Base-by-base conservation (phyloP, 1,140 invertebrate genomes). In the Zaprionus gabonicus region DNA sequence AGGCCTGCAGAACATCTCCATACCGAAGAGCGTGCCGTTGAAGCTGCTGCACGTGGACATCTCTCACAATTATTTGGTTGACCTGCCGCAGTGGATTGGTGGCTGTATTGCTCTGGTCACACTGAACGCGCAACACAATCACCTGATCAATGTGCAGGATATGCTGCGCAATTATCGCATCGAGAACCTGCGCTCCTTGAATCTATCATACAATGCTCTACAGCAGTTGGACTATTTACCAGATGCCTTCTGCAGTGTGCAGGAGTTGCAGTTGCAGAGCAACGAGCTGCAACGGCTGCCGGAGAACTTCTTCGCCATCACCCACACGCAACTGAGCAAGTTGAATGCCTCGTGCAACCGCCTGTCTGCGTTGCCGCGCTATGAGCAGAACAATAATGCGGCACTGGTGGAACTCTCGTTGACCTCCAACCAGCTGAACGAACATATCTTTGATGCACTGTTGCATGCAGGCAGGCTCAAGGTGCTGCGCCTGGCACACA, bases 281-380 rank as follows among this genome's bases (percentile, higher is more conserved):
- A 97, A 97, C 91, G 95, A 95, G 68, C 93, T 97, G 70, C 95
- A 96, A 63, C 93, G 93, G 12, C 91, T 97, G 63, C 96, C 96
- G 10, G 95, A 95, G 46, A 96, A 95, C 80, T 96, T 97, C 86
- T 97, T 97, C 87, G 93, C 94, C 10, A 95, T 95, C 31, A 92
- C 91, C 6, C 95, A 96, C 31, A 94, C 95, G 75, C 95, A 96
- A 74, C 90, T 97, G 70, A 95, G 94, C 78, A 94, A 96, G 1
- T 83, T 97, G 57, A 97, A 97, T 93, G 93, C 97, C 5, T 96
- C 96, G 1, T 97, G 97, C 87, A 97, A 97, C 92, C 94, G 95
- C 73, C 81, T 97, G 13, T 95, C 94, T 64, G 94, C 96, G 62
- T 92, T 97, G 80, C 96, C 96, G 4, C 92, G 92, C 5, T 93